phyloP scores from a whole-genome alignment of 2,113 vertebrate species.

The Corythoichthys haematopterus region DNA sequence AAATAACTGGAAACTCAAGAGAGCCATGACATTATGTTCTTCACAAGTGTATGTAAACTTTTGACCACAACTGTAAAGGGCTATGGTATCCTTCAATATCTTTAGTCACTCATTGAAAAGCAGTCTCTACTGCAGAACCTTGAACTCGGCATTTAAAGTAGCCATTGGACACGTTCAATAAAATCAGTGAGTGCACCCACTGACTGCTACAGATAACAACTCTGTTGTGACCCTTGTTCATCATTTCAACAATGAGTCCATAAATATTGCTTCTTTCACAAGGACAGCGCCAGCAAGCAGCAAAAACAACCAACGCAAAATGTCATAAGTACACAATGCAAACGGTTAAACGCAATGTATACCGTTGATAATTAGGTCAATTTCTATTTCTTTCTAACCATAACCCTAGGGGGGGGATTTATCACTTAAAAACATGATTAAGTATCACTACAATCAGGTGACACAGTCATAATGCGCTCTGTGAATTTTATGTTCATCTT shows the following conservation, averaged over 20 bases:
- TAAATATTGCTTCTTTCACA: slow-evolving; percentile 7
- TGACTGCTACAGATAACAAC: slow-evolving; percentile 28
- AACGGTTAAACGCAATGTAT: neutral
- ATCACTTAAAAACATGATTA: neutral
- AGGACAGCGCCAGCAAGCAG: neutral
- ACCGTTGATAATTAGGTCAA: neutral
- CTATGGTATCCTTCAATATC: slow-evolving; percentile 1
- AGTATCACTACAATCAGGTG: neutral
- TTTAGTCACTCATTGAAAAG: slow-evolving; percentile 42
- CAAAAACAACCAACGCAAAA: neutral
- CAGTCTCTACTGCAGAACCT: slow-evolving; percentile 25
- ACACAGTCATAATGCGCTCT: neutral
- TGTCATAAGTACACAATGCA: neutral
- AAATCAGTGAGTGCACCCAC: neutral
- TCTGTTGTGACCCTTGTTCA: slow-evolving; percentile 39
- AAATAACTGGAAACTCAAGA: no score
- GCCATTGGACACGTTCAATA: slow-evolving; percentile 17
- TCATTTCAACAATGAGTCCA: slow-evolving; percentile 18
- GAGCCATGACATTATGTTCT: no score
- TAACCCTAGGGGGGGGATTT: no score
- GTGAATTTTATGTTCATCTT: neutral
- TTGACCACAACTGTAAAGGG: no score
- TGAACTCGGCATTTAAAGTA: slow-evolving; percentile 24
- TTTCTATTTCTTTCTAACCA: neutral
- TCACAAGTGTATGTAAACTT: no score